Percentiles rank a stretch among this genome's conserved stretches.
These are phyloP conservation scores for Pseudonaja textilis DNA, from an alignment of 2,113 vertebrate species.

Conservation along the genomic window DNA sequence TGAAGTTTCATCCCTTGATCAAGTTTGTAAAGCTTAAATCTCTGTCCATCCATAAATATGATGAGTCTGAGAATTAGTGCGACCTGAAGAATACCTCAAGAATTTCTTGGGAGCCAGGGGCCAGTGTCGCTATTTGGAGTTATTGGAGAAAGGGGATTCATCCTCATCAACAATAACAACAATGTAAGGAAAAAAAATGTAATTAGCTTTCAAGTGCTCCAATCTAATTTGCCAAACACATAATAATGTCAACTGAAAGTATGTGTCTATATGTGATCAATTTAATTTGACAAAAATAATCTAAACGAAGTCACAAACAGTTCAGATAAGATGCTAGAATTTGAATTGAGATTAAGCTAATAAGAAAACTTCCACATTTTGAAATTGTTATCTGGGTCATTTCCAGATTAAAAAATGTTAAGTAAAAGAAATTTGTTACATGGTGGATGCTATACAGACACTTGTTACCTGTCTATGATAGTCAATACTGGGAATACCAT, in stretches of 20 bases:
- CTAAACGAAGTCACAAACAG: not conserved
- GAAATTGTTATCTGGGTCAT: not conserved
- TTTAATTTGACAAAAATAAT: not conserved
- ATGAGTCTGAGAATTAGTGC: not conserved
- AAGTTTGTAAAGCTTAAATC: not conserved
- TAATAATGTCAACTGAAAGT: not conserved
- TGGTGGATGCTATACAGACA: not conserved
- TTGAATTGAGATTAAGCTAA: not conserved
- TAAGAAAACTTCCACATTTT: not conserved
- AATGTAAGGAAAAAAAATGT: not conserved
- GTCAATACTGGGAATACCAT: not conserved
- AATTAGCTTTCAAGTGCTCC: not conserved
- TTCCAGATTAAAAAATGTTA: not conserved
- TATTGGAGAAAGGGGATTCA: slow-evolving; percentile 33
- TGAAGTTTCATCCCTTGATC: not conserved
- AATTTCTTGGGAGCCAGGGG: slow-evolving; percentile 6
- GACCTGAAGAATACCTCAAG: not conserved
- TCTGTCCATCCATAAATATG: not conserved
- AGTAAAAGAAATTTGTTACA: not conserved
- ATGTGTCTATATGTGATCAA: not conserved
- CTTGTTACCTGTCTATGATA: not conserved
- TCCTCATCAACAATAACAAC: not conserved
- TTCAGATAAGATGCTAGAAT: not conserved
- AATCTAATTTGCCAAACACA: not conserved
- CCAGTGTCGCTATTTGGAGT: too few relatives aligned